Conservation (phyloP, 2,113 vertebrate species). For the Elaphurus davidianus region DNA sequence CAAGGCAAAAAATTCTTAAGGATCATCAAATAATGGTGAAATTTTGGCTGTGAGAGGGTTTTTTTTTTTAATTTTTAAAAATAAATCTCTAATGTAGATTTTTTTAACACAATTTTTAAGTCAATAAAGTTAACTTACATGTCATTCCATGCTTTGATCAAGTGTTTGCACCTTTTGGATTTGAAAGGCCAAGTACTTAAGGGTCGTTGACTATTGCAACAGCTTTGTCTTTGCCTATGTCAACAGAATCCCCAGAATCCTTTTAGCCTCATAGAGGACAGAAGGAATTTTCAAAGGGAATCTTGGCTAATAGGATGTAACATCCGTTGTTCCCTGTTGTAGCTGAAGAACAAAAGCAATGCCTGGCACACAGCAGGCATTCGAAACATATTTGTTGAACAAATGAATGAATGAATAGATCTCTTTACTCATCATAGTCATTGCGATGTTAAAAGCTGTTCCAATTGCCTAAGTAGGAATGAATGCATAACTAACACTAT, state of each 20-base stretch:
- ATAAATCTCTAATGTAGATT: neutral
- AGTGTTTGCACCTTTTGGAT: neutral
- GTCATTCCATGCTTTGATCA: neutral
- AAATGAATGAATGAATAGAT: constrained; percentile 35
- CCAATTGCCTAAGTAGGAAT: neutral
- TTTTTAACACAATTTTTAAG: neutral
- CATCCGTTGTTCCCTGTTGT: neutral
- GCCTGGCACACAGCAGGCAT: neutral
- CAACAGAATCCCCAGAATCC: neutral
- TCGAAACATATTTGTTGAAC: constrained; percentile 18
- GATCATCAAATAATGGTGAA: neutral
- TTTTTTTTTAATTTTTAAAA: neutral
- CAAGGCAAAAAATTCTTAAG: neutral
- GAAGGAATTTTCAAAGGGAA: neutral
- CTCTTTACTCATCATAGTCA: constrained; percentile 21
- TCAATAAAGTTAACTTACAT: neutral
- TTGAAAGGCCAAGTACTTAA: constrained; percentile 11
- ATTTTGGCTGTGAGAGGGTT: neutral
- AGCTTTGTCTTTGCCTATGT: neutral
- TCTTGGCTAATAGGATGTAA: neutral
- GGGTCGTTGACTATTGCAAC: neutral
- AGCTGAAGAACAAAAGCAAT: neutral
- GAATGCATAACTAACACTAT: neutral
- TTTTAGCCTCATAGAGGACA: neutral
- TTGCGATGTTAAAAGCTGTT: constrained; percentile 34